phyloP scores from a whole-genome alignment of 2,113 vertebrate species.

The Lynx canadensis region DNA sequence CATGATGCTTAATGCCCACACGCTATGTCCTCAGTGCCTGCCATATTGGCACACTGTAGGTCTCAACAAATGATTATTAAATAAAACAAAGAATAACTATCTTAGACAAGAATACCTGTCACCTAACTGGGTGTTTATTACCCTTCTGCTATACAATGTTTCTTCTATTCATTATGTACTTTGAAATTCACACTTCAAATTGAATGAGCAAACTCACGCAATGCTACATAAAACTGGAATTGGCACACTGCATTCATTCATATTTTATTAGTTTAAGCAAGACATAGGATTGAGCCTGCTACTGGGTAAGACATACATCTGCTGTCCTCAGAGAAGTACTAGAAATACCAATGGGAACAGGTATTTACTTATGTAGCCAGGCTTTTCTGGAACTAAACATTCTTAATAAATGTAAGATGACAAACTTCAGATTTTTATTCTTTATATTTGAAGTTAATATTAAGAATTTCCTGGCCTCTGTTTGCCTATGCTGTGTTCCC shows the following conservation, averaged over 20 bases:
- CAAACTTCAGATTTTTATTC: background rate
- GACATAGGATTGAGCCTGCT: background rate
- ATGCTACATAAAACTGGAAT: background rate
- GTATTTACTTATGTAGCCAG: background rate
- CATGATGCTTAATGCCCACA: background rate
- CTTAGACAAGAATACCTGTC: background rate
- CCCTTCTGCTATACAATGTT: background rate
- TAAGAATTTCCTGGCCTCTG: background rate
- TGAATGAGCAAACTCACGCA: background rate
- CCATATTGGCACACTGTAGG: background rate
- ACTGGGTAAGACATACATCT: background rate
- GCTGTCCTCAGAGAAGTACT: background rate
- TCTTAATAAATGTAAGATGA: background rate
- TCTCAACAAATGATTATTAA: background rate
- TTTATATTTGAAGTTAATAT: background rate
- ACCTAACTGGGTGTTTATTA: background rate
- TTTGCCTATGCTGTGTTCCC: background rate
- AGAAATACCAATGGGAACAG: background rate
- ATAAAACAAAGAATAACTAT: background rate
- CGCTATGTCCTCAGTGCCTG: background rate
- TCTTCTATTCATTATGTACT: background rate
- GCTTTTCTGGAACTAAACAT: background rate
- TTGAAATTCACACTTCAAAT: slow-evolving; percentile 33
- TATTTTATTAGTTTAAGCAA: background rate
- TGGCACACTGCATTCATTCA: background rate